phyloP scores from a whole-genome alignment of 2,888 invertebrate species.

The Drosophila prostipennis region DNA sequence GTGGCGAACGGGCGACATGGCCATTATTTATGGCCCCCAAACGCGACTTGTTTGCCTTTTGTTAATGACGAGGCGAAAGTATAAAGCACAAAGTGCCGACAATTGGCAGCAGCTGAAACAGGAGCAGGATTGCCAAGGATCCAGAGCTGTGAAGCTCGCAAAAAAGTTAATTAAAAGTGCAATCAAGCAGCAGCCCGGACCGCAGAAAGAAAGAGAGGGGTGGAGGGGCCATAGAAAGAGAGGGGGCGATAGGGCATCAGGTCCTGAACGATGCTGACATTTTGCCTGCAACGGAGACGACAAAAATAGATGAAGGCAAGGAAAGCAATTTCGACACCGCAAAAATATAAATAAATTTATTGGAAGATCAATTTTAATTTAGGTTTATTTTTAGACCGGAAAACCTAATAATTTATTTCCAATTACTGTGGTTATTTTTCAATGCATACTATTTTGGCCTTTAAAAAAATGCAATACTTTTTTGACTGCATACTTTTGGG shows the following conservation, averaged over 20 bases:
- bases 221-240: constrained; percentile 10
- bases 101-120: constrained; percentile 55
- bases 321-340: constrained; percentile 44
- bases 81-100: constrained; percentile 58
- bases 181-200: constrained; percentile 65
- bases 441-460: no score
- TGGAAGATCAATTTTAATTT: no score
- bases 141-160: constrained; percentile 42
- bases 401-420: no score
- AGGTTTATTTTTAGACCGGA: no score
- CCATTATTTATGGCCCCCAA: constrained; percentile 68
- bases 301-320: constrained; percentile 50
- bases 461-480: no score
- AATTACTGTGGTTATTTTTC: no score
- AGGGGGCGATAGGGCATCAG: constrained; percentile 16
- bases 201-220: constrained; percentile 30
- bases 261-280: constrained; percentile 47
- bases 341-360: not conserved
- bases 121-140: constrained; percentile 19
- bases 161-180: constrained; percentile 81
- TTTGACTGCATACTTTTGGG: no score
- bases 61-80: constrained; percentile 60
- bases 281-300: constrained; percentile 57
- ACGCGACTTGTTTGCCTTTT: constrained; percentile 70
- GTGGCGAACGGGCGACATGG: constrained; percentile 36